Evolutionary conservation across 2,888 invertebrate genomes (phyloP).

Genomic region (Busseola fusca): DNA sequence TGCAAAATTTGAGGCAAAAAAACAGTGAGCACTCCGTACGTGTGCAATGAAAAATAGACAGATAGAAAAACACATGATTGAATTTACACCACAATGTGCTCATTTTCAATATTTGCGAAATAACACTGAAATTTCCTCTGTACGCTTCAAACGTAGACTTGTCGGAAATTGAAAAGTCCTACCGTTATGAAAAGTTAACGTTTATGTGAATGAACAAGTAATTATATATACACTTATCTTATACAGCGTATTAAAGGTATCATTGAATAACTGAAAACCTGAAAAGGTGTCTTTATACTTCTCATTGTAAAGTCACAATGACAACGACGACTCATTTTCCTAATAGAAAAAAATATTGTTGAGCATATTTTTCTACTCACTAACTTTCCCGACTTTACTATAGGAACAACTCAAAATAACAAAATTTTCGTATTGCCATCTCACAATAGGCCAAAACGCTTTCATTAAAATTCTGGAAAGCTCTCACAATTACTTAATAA

Average conservation of each 20-base stretch:
- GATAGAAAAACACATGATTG: background rate
- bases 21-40: background rate
- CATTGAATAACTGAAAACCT: background rate
- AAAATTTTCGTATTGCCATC: background rate
- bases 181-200: slow-evolving; percentile 2
- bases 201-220: slow-evolving; percentile 3
- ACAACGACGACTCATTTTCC: background rate
- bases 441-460: background rate
- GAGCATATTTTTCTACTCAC: background rate
- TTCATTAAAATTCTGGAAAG: background rate
- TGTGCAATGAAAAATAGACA: background rate
- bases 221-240: too few relatives aligned
- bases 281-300: background rate
- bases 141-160: background rate
- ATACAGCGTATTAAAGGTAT: background rate
- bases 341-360: too few relatives aligned
- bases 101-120: slow-evolving; percentile 4
- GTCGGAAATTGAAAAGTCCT: slow-evolving; percentile 25
- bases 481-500: background rate
- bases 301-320: background rate
- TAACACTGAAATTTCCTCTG: slow-evolving; percentile 4
- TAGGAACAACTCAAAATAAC: background rate
- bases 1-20: background rate
- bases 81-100: background rate
- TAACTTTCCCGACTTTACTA: background rate